These are phyloP conservation scores for Dicrurus megarhynchus DNA, from an alignment of 2,113 vertebrate genomes.

Conservation along the genomic window DNA sequence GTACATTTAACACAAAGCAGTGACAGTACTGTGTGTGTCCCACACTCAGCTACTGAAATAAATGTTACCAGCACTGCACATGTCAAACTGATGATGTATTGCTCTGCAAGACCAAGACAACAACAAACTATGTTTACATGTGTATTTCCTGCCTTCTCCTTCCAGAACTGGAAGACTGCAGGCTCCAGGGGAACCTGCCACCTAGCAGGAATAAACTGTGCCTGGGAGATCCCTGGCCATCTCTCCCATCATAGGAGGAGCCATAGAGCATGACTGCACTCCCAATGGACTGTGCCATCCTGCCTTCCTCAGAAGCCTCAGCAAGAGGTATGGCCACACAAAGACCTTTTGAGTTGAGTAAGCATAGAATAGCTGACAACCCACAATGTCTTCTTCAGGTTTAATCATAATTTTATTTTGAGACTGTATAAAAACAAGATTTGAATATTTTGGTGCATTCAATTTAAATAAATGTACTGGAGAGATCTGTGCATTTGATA, in stretches of 20 bases:
- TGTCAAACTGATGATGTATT: not conserved
- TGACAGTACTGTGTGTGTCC: not conserved
- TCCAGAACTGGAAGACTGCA: not conserved
- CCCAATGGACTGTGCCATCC: not conserved
- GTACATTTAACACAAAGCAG: not conserved
- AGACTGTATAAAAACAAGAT: not conserved
- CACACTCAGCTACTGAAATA: not conserved
- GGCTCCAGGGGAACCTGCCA: not conserved
- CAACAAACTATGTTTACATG: not conserved
- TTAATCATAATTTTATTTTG: not conserved
- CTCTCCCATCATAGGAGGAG: not conserved
- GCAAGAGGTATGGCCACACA: not conserved
- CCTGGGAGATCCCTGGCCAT: not conserved
- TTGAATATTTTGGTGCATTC: not conserved
- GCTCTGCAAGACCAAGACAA: not conserved
- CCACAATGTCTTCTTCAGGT: not conserved
- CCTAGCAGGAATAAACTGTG: not conserved
- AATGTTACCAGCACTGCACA: not conserved
- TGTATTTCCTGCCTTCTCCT: not conserved
- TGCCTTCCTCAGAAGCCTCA: not conserved
- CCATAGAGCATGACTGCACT: rapidly evolving
- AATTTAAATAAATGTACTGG: not conserved
- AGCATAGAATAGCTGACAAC: not conserved
- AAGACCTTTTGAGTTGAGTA: not conserved
- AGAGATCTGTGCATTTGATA: not conserved